Evolutionary conservation across 2,113 vertebrate genomes (phyloP).

Genomic region (Epinephelus cyanopodus): DNA sequence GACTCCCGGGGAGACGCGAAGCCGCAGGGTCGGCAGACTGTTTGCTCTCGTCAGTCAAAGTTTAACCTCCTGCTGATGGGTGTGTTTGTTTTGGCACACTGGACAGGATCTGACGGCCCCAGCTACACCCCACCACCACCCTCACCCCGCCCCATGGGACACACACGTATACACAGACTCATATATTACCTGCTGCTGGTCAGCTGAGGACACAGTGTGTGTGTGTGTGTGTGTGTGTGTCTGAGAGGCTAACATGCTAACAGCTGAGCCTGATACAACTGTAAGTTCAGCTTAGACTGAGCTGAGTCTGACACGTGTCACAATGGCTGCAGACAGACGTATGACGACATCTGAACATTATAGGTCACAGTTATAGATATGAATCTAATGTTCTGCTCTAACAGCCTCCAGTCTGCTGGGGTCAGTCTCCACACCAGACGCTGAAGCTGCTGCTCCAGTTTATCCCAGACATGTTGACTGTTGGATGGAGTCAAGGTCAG

Average conservation of each 20-base stretch:
- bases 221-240: neutral
- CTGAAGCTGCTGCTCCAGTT: no score
- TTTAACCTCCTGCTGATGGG: constrained; percentile 29
- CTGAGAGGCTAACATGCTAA: neutral
- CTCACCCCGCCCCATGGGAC: constrained; percentile 29
- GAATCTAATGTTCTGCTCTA: no score
- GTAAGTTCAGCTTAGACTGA: no score
- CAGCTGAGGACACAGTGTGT: constrained; percentile 39
- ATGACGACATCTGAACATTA: no score
- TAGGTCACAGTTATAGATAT: no score
- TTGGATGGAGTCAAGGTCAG: no score
- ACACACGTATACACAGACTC: constrained; percentile 14
- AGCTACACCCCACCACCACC: constrained; percentile 22
- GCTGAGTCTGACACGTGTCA: no score
- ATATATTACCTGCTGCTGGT: constrained; percentile 24
- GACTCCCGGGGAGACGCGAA: constrained; percentile 33
- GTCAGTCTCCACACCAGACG: no score
- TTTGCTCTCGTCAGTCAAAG: constrained; percentile 66
- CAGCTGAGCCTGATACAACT: neutral
- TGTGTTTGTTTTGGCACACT: constrained; percentile 64
- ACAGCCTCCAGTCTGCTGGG: no score
- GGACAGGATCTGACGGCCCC: constrained; percentile 53
- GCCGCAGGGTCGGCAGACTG: constrained; percentile 19
- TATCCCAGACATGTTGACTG: no score
- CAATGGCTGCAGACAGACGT: no score